Evolutionary conservation across 1,140 invertebrate species (phyloP).

Genomic region (Rhysida immarginata): DNA sequence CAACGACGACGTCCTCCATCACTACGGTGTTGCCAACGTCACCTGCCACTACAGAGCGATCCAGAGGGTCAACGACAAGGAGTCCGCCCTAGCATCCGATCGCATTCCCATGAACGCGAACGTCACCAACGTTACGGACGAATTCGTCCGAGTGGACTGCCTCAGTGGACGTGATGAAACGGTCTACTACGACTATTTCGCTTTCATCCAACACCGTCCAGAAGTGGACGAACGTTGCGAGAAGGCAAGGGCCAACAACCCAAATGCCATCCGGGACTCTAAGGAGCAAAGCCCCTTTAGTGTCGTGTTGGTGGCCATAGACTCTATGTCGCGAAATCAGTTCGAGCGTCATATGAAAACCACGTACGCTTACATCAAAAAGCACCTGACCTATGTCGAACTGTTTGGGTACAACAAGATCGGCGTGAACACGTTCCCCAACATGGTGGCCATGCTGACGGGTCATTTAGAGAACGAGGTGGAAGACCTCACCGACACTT

Average conservation of each 20-base stretch:
- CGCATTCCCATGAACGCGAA: too few species aligned
- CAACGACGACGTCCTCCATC: too few species aligned
- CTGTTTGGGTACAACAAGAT: conserved; percentile 25
- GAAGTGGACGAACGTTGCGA: not conserved
- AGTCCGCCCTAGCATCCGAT: too few species aligned
- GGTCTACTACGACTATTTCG: not conserved
- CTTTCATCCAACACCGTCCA: not conserved
- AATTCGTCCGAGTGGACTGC: too few species aligned
- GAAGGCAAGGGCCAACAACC: not conserved
- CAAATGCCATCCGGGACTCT: not conserved
- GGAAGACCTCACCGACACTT: conserved; percentile 14
- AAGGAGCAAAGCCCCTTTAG: too few species aligned
- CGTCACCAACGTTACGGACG: too few species aligned
- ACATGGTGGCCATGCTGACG: conserved; percentile 21
- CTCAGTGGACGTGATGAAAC: too few species aligned
- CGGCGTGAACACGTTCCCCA: conserved; percentile 27
- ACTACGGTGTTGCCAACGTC: too few species aligned
- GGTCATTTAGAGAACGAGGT: conserved; percentile 15
- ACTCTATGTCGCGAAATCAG: not conserved
- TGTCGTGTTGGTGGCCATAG: not conserved
- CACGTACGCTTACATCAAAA: not conserved
- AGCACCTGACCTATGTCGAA: conserved; percentile 13
- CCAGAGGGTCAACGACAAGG: too few species aligned
- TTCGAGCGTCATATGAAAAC: not conserved
- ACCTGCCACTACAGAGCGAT: too few species aligned